Percentiles rank a stretch among this genome's conserved stretches.
phyloP scores from a whole-genome alignment of 2,797 vertebrate species.

The Periophthalmus magnuspinnatus region DNA sequence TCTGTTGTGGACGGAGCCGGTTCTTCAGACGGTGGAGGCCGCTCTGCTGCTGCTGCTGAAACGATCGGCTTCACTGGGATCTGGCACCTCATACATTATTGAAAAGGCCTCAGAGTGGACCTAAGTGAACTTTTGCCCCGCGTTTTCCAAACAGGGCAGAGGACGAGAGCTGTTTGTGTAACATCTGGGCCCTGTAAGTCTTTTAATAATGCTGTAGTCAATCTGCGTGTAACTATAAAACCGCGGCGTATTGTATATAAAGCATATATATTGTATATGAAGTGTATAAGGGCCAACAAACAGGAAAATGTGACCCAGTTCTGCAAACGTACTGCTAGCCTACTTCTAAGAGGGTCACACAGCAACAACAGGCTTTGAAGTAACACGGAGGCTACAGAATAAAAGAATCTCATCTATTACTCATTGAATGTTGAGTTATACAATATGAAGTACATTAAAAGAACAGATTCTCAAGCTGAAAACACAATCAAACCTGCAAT shows the following conservation, averaged over 20 bases:
- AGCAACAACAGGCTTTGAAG: neutral
- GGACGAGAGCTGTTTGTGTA: slow-evolving; percentile 13
- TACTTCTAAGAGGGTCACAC: neutral
- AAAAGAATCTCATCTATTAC: neutral
- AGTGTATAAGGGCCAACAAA: neutral
- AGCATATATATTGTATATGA: neutral
- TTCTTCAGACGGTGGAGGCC: slow-evolving; percentile 31
- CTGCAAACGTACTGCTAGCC: neutral
- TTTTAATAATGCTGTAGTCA: neutral
- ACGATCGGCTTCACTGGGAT: slow-evolving; percentile 62
- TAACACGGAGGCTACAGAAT: neutral
- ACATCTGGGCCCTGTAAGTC: neutral
- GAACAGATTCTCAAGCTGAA: neutral
- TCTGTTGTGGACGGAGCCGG: slow-evolving; percentile 29
- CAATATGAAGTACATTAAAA: neutral
- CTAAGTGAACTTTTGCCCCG: slow-evolving; percentile 39
- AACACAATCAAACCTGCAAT: neutral
- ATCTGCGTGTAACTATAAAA: neutral
- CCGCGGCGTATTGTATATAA: neutral
- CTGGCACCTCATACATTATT: slow-evolving; percentile 72
- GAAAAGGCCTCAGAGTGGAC: slow-evolving; percentile 58
- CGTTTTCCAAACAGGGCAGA: slow-evolving; percentile 16
- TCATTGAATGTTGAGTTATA: neutral
- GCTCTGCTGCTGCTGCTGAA: slow-evolving; percentile 58
- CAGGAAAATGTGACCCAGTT: neutral